Conservation (phyloP, 2,113 vertebrate genomes). For the Hypanus sabinus region DNA sequence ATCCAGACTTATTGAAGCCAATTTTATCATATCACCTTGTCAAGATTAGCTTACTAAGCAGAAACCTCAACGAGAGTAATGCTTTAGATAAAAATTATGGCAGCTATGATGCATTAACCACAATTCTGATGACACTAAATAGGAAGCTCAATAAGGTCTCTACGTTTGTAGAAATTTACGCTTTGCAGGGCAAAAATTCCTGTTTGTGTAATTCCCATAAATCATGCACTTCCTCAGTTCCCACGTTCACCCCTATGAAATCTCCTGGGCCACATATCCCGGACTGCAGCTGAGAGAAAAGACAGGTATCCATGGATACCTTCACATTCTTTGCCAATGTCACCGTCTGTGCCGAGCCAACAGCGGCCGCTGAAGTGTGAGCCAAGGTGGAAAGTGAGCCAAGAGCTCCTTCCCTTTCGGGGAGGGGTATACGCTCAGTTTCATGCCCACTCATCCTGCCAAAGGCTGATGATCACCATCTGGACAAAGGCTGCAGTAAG, state of each 20-base stretch:
- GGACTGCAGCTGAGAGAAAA: slow-evolving; percentile 21
- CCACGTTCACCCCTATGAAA: slow-evolving; percentile 19
- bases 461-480: slow-evolving; percentile 25
- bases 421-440: neutral
- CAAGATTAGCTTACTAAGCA: slow-evolving; percentile 17
- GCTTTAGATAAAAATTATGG: slow-evolving; percentile 27
- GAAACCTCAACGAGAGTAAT: neutral
- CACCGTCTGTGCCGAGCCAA: slow-evolving; percentile 22
- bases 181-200: slow-evolving; percentile 27
- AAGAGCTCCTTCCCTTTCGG: neutral
- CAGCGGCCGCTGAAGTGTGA: neutral
- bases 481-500: slow-evolving; percentile 13
- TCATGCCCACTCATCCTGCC: slow-evolving; percentile 20
- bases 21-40: neutral
- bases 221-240: slow-evolving; percentile 7
- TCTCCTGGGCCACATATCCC: slow-evolving; percentile 19
- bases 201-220: slow-evolving; percentile 21
- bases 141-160: slow-evolving; percentile 3
- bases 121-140: slow-evolving; percentile 33
- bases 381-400: slow-evolving; percentile 2
- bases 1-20: neutral
- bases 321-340: slow-evolving; percentile 15
- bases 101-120: slow-evolving; percentile 11
- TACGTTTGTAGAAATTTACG: neutral
- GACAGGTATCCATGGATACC: slow-evolving; percentile 32